A percentile compares a stretch with the other conserved stretches of the same genome.
phyloP scores from a whole-genome alignment of 2,113 vertebrate species.

The Apteryx owenii region DNA sequence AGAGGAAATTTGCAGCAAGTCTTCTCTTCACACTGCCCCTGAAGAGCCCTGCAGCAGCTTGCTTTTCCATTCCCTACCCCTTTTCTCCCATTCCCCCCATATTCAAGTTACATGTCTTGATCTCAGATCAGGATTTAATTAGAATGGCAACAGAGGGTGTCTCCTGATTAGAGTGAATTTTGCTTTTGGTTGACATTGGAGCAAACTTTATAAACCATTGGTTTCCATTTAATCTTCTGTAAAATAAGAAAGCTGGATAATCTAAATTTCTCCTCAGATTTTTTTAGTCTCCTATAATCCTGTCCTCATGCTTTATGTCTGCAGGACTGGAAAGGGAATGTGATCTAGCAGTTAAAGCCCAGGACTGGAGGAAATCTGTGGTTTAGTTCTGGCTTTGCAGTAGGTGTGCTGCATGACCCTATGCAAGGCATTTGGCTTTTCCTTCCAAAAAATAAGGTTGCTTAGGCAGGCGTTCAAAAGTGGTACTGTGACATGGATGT shows the following conservation, averaged over 20 bases:
- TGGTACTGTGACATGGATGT: neutral
- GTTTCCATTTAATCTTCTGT: neutral
- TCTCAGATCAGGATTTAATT: neutral
- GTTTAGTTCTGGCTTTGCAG: neutral
- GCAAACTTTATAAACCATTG: neutral
- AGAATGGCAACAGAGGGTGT: neutral
- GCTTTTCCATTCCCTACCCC: neutral
- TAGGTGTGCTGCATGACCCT: neutral
- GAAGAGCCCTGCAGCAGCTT: neutral
- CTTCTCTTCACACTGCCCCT: neutral
- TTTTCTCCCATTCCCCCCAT: neutral
- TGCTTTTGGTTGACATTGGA: neutral
- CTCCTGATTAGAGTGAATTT: neutral
- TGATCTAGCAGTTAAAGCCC: neutral
- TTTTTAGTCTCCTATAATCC: neutral
- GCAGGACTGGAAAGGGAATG: neutral
- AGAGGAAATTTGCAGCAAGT: neutral
- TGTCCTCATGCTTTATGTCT: neutral
- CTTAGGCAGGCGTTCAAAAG: neutral
- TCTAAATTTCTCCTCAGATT: neutral
- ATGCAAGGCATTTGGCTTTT: neutral
- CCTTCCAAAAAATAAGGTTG: neutral
- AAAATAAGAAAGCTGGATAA: neutral
- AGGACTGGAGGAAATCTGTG: neutral
- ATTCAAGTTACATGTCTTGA: neutral